Base-by-base conservation (phyloP, 2,113 vertebrate genomes). In the Poeciliopsis retropinna region DNA sequence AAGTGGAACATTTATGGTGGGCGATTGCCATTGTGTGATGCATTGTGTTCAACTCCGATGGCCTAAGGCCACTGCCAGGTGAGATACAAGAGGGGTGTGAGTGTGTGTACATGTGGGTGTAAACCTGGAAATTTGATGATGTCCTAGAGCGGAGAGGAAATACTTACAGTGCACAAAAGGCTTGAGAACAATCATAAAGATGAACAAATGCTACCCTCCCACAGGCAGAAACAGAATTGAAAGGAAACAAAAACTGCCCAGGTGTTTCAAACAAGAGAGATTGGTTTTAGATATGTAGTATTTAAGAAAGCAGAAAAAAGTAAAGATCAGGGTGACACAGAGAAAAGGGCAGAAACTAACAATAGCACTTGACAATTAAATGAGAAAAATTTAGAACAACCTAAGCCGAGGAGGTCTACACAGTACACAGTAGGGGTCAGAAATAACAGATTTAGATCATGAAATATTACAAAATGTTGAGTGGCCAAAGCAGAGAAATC, bases 91-190 rank as follows among this genome's bases (percentile, higher is more conserved):
- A 74, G 63, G 72, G 70, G 70, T 71, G 72, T 57, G 73, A 71
- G 51, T 25, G 51, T 9, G 51, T 57, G 22, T 47, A 17, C 19
- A 2, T 47, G 44, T 47, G 51, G 72, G 85, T 85, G 84, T 85
- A 82, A 88, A 82, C 75, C 76, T 37, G 77, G 91, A 92, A 93
- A 93, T 85, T 81, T 71, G 87, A 92, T 88, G 90, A 92, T 83
- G 87, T 86, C 87, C 78, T 51, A 76, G 64, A 85, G 81, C 44
- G 47, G 80, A 80, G 83, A 85, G 80, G 76, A 87, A 88, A 90
- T 84, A 81, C 85, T 79, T 75, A 78, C 69, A 82, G 61, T 64
- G 84, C 75, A 92, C 91, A 92, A 92, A 91, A 87, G 86, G 64
- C 64, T 76, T 6, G 66, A 72, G 84, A 87, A 92, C 90, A 91